Base-by-base conservation (phyloP, 2,888 invertebrate species). In the Shargacucullia verbasci region DNA sequence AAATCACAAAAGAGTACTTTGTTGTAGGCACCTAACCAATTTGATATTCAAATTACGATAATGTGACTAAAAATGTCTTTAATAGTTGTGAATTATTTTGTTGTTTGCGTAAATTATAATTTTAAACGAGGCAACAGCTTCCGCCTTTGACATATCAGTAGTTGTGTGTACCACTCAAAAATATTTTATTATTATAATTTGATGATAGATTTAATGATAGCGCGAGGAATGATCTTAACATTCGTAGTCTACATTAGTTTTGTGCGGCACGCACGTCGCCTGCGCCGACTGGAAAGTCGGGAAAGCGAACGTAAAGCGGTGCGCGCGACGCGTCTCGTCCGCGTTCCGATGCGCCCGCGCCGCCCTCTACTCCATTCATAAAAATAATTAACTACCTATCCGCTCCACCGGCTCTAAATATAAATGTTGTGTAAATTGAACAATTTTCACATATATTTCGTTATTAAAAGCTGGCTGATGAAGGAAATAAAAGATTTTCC, bases 251-350 rank as follows among this genome's bases (percentile, higher is more conserved):
- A 78, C 81, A 80, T 79, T 75, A 66, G 73, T 73, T 72, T 65
- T 49, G 73, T 61, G 41, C 49, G 52, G 58, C 76, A 65, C 73
- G 73, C 70, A 72, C 57, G 52, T 69, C 48, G 58, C 58, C 45
- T 57, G 64, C 58, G 49, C 48, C 29, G 70, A 75, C 82, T 84
- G 89, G 89, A 91, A 91, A 91, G 89, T 89, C 88, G 90, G 91
- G 89, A 92, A 91, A 90, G 90, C 84, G 84, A 86, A 84, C 81
- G 81, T 70, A 63, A 53, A 52, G 61, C 81, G 77, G 58, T 43
- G 65, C 81, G 79, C 82, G 81, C 85, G 82, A 70, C 75, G 68
- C 69, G 72, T 72, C 78, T 82, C 83, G 85, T 88, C 87, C 89
- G 89, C 90, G 89, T 89, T 90, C 89, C 88, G 79, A 81, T 81